Conservation (phyloP, 1,140 invertebrate species). For the Riptortus pedestris region DNA sequence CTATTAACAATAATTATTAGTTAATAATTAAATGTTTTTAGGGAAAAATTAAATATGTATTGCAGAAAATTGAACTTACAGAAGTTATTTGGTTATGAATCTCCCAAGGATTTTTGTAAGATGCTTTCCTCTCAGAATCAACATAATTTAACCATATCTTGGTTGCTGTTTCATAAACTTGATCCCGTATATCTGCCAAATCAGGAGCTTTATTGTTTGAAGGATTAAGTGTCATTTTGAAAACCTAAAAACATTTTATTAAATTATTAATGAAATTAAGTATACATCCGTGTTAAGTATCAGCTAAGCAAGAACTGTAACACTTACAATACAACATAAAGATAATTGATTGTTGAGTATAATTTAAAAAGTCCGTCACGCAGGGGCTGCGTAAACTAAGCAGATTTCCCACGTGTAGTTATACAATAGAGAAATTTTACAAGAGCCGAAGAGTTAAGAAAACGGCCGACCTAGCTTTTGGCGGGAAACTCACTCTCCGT, state of each 20-base stretch:
- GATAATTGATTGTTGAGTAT: too few species aligned
- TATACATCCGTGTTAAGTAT: not conserved
- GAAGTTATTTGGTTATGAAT: slow-evolving; percentile 91
- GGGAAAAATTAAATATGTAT: not conserved
- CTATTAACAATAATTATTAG: slow-evolving; percentile 27
- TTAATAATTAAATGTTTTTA: not conserved
- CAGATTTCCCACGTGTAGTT: too few species aligned
- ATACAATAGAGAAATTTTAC: too few species aligned
- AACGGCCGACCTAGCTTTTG: too few species aligned
- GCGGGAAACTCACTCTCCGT: too few species aligned
- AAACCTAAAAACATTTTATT: slow-evolving; percentile 46
- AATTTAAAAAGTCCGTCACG: too few species aligned
- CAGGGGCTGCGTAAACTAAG: too few species aligned
- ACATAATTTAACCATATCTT: slow-evolving; percentile 85
- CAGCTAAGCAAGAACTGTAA: not conserved
- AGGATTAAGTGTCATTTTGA: slow-evolving; percentile 68
- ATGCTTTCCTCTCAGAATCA: slow-evolving; percentile 75
- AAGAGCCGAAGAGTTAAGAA: too few species aligned
- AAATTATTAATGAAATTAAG: not conserved
- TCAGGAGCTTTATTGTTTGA: slow-evolving; percentile 73
- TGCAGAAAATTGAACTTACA: slow-evolving; percentile 37
- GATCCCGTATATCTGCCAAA: slow-evolving; percentile 62
- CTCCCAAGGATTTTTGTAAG: slow-evolving; percentile 76
- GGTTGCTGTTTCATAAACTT: slow-evolving; percentile 73
- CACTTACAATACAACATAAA: slow-evolving; percentile 16